A percentile compares a stretch with the other conserved stretches of the same genome.
Evolutionary conservation across 2,113 vertebrate genomes (phyloP).

Genomic region (Labeo catla): DNA sequence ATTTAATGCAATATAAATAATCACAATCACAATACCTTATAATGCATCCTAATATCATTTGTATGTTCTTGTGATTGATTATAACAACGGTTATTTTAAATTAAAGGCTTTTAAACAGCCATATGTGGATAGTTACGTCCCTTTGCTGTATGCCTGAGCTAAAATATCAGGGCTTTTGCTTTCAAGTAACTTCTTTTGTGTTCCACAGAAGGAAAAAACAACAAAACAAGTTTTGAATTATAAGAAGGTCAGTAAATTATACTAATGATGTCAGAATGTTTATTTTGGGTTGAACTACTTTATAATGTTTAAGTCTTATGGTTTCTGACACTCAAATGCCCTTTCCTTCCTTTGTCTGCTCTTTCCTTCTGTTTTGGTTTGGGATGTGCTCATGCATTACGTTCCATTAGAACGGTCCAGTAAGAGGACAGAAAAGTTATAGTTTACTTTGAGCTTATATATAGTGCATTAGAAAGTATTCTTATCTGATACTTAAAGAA

Average conservation of each 20-base stretch:
- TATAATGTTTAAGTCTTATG: too few species aligned
- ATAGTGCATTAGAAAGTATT: not conserved
- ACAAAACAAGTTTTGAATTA: too few species aligned
- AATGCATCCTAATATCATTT: not conserved
- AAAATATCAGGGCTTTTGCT: too few species aligned
- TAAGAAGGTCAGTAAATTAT: too few species aligned
- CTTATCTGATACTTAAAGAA: not conserved
- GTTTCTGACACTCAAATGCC: not conserved
- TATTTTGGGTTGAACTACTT: too few species aligned
- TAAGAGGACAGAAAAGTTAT: not conserved
- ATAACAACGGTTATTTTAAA: not conserved
- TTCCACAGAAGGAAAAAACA: too few species aligned
- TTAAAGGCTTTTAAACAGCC: too few species aligned
- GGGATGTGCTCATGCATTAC: not conserved
- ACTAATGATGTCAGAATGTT: too few species aligned
- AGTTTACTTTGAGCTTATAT: not conserved
- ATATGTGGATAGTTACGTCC: too few species aligned
- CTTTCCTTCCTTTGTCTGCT: not conserved
- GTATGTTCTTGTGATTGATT: not conserved
- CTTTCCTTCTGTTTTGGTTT: not conserved
- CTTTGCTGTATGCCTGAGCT: too few species aligned
- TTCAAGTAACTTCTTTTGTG: too few species aligned
- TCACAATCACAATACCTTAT: not conserved
- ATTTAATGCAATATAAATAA: not conserved
- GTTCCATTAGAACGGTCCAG: not conserved